A percentile compares a stretch with the other conserved stretches of the same genome.
Evolutionary conservation across 2,113 vertebrate species (phyloP).

Genomic region (Erythrocercus mccallii): DNA sequence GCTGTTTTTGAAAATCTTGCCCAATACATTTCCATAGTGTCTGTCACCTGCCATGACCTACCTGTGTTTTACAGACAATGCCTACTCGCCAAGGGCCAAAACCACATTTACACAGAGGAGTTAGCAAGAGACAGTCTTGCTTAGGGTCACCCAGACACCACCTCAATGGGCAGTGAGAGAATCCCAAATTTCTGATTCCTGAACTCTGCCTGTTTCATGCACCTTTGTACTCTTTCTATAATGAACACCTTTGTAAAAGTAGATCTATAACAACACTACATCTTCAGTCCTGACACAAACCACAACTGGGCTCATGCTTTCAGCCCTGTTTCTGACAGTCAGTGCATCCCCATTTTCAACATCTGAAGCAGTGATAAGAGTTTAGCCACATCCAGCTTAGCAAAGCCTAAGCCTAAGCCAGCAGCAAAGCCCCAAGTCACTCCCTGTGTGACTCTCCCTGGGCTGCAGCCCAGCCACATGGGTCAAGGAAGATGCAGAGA

Average conservation of each 20-base stretch:
- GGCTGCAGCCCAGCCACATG: not conserved
- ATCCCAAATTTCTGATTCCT: not conserved
- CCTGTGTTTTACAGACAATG: not conserved
- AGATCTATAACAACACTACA: not conserved
- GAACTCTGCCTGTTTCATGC: not conserved
- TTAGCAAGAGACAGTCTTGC: not conserved
- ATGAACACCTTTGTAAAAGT: not conserved
- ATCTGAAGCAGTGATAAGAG: not conserved
- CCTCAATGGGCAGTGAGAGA: not conserved
- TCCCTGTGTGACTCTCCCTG: not conserved
- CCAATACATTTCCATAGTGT: not conserved
- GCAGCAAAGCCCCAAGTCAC: not conserved
- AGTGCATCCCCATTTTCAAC: not conserved
- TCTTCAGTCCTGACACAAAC: not conserved
- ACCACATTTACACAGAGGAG: not conserved
- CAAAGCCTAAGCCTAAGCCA: not conserved
- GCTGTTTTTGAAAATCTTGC: not conserved
- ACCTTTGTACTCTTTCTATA: not conserved
- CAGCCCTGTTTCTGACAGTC: not conserved
- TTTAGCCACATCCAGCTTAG: not conserved
- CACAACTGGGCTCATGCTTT: not conserved
- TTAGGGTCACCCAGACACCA: not conserved
- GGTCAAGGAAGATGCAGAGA: not conserved
- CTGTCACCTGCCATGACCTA: not conserved
- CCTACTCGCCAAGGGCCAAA: not conserved